Conservation (phyloP, 1,140 invertebrate genomes). For the Coenobita brevimanus region DNA sequence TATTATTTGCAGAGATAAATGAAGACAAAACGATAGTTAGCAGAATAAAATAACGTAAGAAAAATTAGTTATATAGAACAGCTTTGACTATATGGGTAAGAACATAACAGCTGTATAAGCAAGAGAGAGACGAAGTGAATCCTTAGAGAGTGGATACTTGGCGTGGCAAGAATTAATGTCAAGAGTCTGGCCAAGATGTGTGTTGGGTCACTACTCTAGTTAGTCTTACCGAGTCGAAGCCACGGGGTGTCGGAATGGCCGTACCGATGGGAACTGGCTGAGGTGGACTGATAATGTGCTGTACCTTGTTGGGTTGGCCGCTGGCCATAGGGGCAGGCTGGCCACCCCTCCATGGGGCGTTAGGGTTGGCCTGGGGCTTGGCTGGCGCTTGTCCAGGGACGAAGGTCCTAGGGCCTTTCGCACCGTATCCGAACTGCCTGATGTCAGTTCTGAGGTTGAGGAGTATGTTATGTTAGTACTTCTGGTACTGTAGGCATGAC, state of each 20-base stretch:
- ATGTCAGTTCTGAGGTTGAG: conserved; percentile 61
- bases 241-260: conserved; percentile 54
- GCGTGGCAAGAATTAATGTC: too few species aligned
- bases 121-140: too few species aligned
- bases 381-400: conserved; percentile 8
- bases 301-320: conserved; percentile 48
- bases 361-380: conserved; percentile 22
- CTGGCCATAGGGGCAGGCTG: conserved; percentile 9
- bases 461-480: too few species aligned
- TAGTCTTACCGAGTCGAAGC: conserved; percentile 63
- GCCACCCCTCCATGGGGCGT: conserved; percentile 41
- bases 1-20: too few species aligned
- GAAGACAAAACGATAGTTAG: too few species aligned
- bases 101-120: too few species aligned
- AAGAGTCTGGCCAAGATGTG: too few species aligned
- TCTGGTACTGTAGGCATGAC: too few species aligned
- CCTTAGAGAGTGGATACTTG: too few species aligned
- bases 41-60: too few species aligned
- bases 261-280: conserved; percentile 59
- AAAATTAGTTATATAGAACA: too few species aligned
- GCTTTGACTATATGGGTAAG: too few species aligned
- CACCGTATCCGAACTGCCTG: conserved; percentile 68
- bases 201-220: not conserved
- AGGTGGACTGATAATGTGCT: conserved; percentile 49
- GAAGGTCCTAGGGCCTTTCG: conserved; percentile 35